Evolutionary conservation across 2,797 vertebrate species (phyloP).

Genomic region (Spondyliosoma cantharus): DNA sequence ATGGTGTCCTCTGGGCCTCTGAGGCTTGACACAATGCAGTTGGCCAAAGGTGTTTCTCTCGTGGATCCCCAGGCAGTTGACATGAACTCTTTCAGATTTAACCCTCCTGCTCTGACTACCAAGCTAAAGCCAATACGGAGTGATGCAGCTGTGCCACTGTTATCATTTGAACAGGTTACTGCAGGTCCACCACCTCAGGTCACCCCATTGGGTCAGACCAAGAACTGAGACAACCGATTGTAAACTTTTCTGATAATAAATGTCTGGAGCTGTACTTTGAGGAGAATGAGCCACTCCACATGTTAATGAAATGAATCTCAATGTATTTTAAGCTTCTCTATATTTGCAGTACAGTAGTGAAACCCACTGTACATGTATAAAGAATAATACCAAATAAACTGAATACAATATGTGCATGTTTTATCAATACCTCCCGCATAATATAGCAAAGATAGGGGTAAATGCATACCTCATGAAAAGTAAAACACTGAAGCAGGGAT

Average conservation of each 20-base stretch:
- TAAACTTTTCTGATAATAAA: not conserved
- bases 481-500: not conserved
- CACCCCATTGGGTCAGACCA: constrained; percentile 41
- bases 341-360: constrained; percentile 4
- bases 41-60: constrained; percentile 81
- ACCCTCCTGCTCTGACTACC: not conserved
- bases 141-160: constrained; percentile 30
- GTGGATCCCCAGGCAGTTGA: constrained; percentile 26
- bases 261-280: not conserved
- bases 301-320: not conserved
- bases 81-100: not conserved
- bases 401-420: not conserved
- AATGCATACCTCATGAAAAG: not conserved
- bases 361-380: not conserved
- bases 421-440: not conserved
- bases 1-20: constrained; percentile 47
- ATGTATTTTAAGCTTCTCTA: not conserved
- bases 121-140: constrained; percentile 69
- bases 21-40: constrained; percentile 64
- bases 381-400: not conserved
- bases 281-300: not conserved
- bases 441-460: not conserved
- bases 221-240: constrained; percentile 12
- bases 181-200: constrained; percentile 46
- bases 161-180: constrained; percentile 61